Evolutionary conservation across 1,140 invertebrate species (phyloP).

Genomic region (Philotrypesis tridentata): DNA sequence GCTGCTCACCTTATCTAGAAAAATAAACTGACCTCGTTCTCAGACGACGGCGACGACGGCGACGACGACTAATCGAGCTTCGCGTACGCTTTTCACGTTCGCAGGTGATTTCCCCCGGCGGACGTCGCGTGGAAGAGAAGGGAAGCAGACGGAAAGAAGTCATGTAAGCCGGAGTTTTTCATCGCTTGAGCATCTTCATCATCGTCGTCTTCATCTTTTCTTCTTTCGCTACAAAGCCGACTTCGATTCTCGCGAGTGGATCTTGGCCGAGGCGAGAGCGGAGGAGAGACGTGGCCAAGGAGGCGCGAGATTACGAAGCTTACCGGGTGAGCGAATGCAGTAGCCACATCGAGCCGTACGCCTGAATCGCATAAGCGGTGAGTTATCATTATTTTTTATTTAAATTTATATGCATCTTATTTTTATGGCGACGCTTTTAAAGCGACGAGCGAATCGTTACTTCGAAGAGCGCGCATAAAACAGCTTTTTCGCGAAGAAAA

Average conservation of each 20-base stretch:
- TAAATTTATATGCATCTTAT: no score
- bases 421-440: no score
- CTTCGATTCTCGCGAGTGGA: neutral
- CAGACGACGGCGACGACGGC: neutral
- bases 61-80: neutral
- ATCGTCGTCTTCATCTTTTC: no score
- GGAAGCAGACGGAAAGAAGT: neutral
- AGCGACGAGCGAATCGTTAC: no score
- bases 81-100: constrained; percentile 1
- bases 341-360: constrained; percentile 5
- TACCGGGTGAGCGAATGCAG: neutral
- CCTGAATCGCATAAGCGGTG: constrained; percentile 25
- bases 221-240: neutral
- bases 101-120: constrained; percentile 18
- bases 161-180: neutral
- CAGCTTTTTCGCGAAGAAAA: no score
- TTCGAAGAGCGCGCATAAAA: no score
- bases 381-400: neutral
- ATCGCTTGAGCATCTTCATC: neutral
- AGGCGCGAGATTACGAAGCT: neutral
- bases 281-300: neutral
- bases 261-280: neutral
- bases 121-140: neutral
- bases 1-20: constrained; percentile 5
- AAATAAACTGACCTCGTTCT: constrained; percentile 9